phyloP scores from a whole-genome alignment of 2,888 invertebrate genomes.

The Arrhopalites spinosus region DNA sequence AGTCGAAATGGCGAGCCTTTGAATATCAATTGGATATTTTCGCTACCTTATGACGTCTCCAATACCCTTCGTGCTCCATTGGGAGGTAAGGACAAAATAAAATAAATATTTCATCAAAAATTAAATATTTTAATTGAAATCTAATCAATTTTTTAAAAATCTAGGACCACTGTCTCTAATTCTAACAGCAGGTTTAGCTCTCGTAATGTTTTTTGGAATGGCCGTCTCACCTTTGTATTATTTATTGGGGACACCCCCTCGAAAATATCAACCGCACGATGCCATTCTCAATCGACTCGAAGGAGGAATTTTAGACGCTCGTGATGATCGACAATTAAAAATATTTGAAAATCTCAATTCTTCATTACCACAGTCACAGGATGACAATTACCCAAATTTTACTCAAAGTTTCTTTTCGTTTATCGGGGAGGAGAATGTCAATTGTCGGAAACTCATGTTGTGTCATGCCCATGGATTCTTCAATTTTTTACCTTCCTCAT shows the following conservation, averaged over 20 bases:
- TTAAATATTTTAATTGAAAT: not conserved
- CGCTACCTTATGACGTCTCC: constrained; percentile 15
- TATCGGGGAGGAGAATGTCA: constrained; percentile 24
- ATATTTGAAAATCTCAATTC: not conserved
- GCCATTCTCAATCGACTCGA: constrained; percentile 8
- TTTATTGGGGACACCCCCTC: constrained; percentile 20
- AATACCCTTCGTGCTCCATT: constrained; percentile 21
- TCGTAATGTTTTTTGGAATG: constrained; percentile 32
- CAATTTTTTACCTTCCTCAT: constrained; percentile 39
- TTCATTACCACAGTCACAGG: not conserved
- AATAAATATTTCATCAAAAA: not conserved
- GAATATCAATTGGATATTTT: constrained; percentile 21
- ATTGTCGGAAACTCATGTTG: constrained; percentile 48
- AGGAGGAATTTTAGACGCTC: not conserved
- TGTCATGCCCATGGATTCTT: constrained; percentile 56
- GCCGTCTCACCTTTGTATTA: constrained; percentile 30
- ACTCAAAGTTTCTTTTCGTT: constrained; percentile 27
- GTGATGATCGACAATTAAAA: not conserved
- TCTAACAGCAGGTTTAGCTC: constrained; percentile 13
- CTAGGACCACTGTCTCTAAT: constrained; percentile 19
- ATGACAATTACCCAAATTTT: constrained; percentile 15
- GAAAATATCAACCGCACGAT: constrained; percentile 18
- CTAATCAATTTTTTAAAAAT: not conserved
- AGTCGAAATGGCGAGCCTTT: constrained; percentile 10
- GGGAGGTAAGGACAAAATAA: constrained; percentile 16